Evolutionary conservation across 2,797 vertebrate species (phyloP).

Genomic region (Fistularia commersonii): DNA sequence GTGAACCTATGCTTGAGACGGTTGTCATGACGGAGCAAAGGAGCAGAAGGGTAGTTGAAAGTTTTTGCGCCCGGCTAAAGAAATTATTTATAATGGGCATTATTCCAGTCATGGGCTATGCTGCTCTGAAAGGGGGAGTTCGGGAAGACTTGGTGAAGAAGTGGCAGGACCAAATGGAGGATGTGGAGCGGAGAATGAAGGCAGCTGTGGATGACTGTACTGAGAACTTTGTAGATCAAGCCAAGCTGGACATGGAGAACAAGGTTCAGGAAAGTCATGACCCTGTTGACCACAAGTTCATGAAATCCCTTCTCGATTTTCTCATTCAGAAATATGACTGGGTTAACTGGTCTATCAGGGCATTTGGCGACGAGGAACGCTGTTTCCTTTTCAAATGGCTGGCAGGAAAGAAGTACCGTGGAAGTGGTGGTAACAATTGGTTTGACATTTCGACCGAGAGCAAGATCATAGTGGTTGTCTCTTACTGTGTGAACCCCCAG

Average conservation of each 20-base stretch:
- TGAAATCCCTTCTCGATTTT: slow-evolving; percentile 58
- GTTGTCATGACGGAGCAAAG: slow-evolving; percentile 65
- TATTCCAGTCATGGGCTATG: slow-evolving; percentile 75
- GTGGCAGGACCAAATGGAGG: slow-evolving; percentile 76
- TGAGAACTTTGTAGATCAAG: slow-evolving; percentile 73
- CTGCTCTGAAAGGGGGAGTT: slow-evolving; percentile 73
- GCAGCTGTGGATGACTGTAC: slow-evolving; percentile 77
- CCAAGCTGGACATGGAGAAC: slow-evolving; percentile 71
- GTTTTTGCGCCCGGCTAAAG: slow-evolving; percentile 78
- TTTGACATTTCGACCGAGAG: slow-evolving; percentile 74
- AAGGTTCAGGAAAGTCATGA: slow-evolving; percentile 54
- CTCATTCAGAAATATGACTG: slow-evolving; percentile 79
- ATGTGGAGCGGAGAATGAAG: slow-evolving; percentile 78
- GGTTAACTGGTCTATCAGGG: slow-evolving; percentile 78
- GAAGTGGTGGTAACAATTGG: slow-evolving; percentile 68
- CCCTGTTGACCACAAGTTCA: slow-evolving; percentile 48
- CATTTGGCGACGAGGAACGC: slow-evolving; percentile 63
- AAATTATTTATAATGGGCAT: slow-evolving; percentile 79
- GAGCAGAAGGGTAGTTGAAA: slow-evolving; percentile 72
- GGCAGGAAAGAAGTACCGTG: slow-evolving; percentile 76
- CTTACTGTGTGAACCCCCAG: slow-evolving; percentile 70
- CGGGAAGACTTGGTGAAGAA: slow-evolving; percentile 70
- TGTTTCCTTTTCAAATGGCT: slow-evolving; percentile 80
- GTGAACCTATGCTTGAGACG: slow-evolving; percentile 69
- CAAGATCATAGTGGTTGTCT: slow-evolving; percentile 74